phyloP scores from a whole-genome alignment of 1,140 invertebrate species.

The Bicyclus anynana region DNA sequence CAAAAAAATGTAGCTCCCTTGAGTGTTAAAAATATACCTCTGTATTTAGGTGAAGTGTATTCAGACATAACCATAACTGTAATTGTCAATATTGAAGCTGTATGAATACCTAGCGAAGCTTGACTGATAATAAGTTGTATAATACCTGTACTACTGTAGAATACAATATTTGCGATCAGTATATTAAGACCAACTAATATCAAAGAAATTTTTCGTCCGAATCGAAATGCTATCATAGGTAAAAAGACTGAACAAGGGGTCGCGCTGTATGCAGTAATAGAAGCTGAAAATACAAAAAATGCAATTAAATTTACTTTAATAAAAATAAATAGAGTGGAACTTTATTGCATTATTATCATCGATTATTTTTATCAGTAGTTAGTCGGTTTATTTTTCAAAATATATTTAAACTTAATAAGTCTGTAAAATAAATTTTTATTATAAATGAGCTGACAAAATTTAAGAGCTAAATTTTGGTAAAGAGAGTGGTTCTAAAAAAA shows the following conservation, averaged over 20 bases:
- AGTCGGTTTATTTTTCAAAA: too few species aligned
- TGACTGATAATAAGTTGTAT: neutral
- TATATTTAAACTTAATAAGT: too few species aligned
- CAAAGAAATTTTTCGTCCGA: neutral
- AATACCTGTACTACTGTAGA: neutral
- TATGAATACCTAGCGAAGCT: neutral
- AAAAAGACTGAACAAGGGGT: neutral
- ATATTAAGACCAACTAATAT: neutral
- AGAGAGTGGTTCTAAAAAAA: too few species aligned
- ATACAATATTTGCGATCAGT: neutral
- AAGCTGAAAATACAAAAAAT: neutral
- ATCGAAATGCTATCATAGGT: neutral
- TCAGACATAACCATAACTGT: conserved; percentile 33
- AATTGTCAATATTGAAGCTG: conserved; percentile 8
- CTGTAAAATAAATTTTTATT: too few species aligned
- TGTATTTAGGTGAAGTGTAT: conserved; percentile 19
- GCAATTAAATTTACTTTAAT: too few species aligned
- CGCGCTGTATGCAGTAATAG: neutral
- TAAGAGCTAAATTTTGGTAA: neutral
- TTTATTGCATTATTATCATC: too few species aligned
- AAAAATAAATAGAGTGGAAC: too few species aligned
- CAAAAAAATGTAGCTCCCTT: conserved; percentile 35
- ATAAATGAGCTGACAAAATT: too few species aligned
- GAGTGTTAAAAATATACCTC: conserved; percentile 38
- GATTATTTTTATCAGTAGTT: too few species aligned